Evolutionary conservation across 1,140 invertebrate genomes (phyloP).

Genomic region (Drosophila auraria): DNA sequence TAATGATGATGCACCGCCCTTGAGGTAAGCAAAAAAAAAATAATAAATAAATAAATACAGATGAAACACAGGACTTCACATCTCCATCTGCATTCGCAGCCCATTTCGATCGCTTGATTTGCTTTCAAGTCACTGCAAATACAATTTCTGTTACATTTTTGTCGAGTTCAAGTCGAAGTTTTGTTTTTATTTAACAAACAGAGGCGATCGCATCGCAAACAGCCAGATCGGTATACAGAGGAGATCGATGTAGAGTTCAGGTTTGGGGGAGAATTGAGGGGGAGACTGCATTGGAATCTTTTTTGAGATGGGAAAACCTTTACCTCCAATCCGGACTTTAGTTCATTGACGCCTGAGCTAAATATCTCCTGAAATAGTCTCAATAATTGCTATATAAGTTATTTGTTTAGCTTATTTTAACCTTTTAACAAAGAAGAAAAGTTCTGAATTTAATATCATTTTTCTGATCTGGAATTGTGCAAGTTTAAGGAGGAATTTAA

Average conservation of each 20-base stretch:
- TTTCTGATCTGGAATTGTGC: not conserved
- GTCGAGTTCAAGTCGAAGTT: constrained; percentile 36
- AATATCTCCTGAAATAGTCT: too few relatives aligned
- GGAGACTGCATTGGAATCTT: constrained; percentile 9
- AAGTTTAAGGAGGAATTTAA: too few relatives aligned
- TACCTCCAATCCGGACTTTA: constrained; percentile 16
- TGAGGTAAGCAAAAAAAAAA: constrained; percentile 7
- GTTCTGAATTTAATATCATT: not conserved
- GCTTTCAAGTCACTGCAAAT: constrained; percentile 60
- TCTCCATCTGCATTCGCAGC: constrained; percentile 5
- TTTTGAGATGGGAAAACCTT: constrained; percentile 18
- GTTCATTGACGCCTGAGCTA: constrained; percentile 60
- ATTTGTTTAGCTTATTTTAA: too few relatives aligned
- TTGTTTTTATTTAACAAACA: constrained; percentile 74
- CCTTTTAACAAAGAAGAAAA: not conserved
- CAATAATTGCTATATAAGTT: not conserved
- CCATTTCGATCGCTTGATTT: constrained; percentile 66
- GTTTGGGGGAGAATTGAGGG: constrained; percentile 6
- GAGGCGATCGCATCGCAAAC: constrained; percentile 55
- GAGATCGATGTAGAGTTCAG: constrained; percentile 15
- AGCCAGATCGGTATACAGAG: constrained; percentile 45
- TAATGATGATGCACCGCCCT: constrained; percentile 43
- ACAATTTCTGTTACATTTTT: constrained; percentile 77
- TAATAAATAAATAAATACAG: constrained; percentile 4
- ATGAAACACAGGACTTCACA: constrained; percentile 33